Base-by-base conservation (phyloP, 2,797 vertebrate genomes). In the Scolopax rusticola region DNA sequence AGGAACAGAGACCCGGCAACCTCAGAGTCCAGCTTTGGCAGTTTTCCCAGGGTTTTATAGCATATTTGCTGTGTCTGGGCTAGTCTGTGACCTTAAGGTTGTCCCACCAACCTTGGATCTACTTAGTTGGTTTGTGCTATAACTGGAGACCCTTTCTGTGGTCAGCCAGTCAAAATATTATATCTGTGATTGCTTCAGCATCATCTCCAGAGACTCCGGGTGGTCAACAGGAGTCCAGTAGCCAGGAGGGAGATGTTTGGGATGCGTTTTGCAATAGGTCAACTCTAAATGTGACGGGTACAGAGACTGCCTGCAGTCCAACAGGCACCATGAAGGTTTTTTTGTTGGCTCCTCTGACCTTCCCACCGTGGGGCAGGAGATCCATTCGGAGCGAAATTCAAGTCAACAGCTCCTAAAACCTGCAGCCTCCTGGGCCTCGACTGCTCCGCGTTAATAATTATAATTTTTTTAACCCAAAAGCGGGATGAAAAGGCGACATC, bases 121-220 rank as follows among this genome's bases (percentile, higher is more conserved):
- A 70, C 48, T 95, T 94, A 83, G 48, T 48, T 63, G 24, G 32
- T 87, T 68, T 24, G 33, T 74, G 28, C 47, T 56, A 14, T 9
- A 60, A 59, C 36, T 36, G 54, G 63, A 79, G 65, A 78, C 54
- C 43, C 47, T 90, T 84, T 67, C 21, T 84, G 92, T 64, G 81
- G 95, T 9, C 50, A 79, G 25, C 8, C 78, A 93, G 84, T 76
- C 81, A 87, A 93, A 97, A 94, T 82, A 95, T 43, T 45, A 2
- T 40, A 51, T 33, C 82, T 78, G 30, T 27, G 79, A 77, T 96
- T 96, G 94, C 93, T 93, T 87, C 95, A 97, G 20, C 17, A 1
- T 15, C 32, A 19, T 89, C 90, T 79, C 92, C 36, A 36, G 95
- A 50, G 92, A 47, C 18, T 38, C 51, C 23, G 12, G 28, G n/a